These are phyloP conservation scores for Leuciscus waleckii DNA, from an alignment of 2,797 vertebrate species.

Conservation along the genomic window DNA sequence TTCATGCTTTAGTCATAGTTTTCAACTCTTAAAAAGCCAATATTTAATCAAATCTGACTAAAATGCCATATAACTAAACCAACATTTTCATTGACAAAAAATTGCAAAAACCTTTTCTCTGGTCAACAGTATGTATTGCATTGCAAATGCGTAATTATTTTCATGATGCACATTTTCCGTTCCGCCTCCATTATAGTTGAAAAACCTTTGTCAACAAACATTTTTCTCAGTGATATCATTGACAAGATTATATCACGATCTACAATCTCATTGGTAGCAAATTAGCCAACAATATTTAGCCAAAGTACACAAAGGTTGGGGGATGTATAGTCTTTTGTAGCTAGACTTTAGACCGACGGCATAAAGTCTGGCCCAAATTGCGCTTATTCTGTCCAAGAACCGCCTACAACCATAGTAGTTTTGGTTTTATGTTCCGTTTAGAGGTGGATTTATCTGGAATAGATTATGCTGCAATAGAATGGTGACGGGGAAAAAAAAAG, in stretches of 20 bases:
- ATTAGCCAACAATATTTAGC: conserved; percentile 11
- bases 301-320: conserved; percentile 9
- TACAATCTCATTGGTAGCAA: neutral
- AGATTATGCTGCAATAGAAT: conserved; percentile 16
- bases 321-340: conserved; percentile 1
- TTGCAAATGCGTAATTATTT: neutral
- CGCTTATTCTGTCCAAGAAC: conserved; percentile 35
- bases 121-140: neutral
- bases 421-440: conserved; percentile 32
- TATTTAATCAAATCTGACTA: neutral
- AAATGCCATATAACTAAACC: neutral
- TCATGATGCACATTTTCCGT: neutral
- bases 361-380: conserved; percentile 33
- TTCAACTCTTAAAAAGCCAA: neutral
- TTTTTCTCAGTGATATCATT: neutral
- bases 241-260: neutral
- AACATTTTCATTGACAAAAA: neutral
- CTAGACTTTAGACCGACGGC: conserved; percentile 18
- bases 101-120: neutral
- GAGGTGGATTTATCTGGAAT: conserved; percentile 24
- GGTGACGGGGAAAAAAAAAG: neutral
- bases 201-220: neutral
- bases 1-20: neutral
- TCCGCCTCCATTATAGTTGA: neutral
- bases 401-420: conserved; percentile 22